These are phyloP conservation scores for Rhynchonycteris naso DNA, from an alignment of 2,797 vertebrate species.

Conservation along the genomic window DNA sequence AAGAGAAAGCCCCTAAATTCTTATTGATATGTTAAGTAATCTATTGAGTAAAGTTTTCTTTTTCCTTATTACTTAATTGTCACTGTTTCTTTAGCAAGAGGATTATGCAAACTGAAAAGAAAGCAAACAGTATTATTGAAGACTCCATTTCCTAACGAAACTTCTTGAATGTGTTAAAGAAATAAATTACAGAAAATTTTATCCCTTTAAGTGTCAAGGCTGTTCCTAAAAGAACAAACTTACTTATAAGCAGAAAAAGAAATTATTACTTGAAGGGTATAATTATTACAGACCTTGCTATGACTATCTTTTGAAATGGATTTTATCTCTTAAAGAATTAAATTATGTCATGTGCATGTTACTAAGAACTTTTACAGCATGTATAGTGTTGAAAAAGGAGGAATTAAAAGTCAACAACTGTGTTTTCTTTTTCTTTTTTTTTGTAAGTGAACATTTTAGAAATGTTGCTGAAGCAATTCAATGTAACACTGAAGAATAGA, in stretches of 20 bases:
- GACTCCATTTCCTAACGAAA: background rate
- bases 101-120: slow-evolving; percentile 44
- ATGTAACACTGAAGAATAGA: background rate
- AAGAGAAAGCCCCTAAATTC: background rate
- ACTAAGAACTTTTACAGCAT: slow-evolving; percentile 9
- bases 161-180: background rate
- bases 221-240: slow-evolving; percentile 38
- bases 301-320: slow-evolving; percentile 7
- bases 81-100: slow-evolving; percentile 42
- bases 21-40: slow-evolving; percentile 18
- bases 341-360: background rate
- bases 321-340: slow-evolving; percentile 26
- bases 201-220: background rate
- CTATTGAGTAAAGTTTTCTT: background rate
- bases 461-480: background rate
- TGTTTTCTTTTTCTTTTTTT: background rate
- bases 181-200: slow-evolving; percentile 20
- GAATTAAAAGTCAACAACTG: background rate
- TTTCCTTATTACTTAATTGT: slow-evolving; percentile 16
- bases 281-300: background rate
- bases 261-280: slow-evolving; percentile 19
- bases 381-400: background rate
- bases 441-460: background rate
- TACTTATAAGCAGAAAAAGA: slow-evolving; percentile 6
- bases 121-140: slow-evolving; percentile 40